Evolutionary conservation across 2,888 invertebrate genomes (phyloP), one percentile per base, ranked within the genome.

Genomic region (Proisotoma minuta): DNA sequence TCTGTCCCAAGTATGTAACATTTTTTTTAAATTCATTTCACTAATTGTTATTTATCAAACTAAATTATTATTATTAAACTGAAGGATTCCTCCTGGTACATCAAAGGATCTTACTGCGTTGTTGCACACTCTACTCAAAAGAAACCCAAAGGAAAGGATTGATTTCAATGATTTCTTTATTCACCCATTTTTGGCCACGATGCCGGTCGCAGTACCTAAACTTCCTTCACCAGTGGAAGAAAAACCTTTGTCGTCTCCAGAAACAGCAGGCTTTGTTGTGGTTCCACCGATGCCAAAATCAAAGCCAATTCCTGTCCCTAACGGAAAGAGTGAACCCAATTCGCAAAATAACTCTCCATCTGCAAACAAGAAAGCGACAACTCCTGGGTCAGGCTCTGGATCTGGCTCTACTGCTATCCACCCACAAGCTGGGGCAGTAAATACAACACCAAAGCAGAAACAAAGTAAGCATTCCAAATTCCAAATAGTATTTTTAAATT

Each of bases 141-240:
- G 97, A 69, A 96, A 92, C 80, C 89, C 98, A 52, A 87, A 87
- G 76, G 97, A 99, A 78, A 84, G 99, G 72, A 93, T 99, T 84
- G 88, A 92, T 66, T 99, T 98, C 79, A 93, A 95, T 76, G 87
- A 87, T 67, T 98, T 99, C 82, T 98, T 98, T 82, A 87, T 85
- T 77, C 98, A 99, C 80, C 85, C 89, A 52, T 99, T 98, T 81
- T 76, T 76, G 57, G 72, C 75, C 2, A 70, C 74, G 48, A 69
- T 71, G 23, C 73, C 75, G 5, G 69, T 70, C 18, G 66, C 74
- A 53, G 69, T 71, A 40, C 72, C 73, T 51, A 68, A 63, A 22
- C 59, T 52, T 50, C 49, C 53, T 22, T 66, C 70, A 27, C 65
- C 69, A 20, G 50, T 70, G 40, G 73, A 74, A 43, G 73, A 71